These are phyloP conservation scores for Podabrus alpinus DNA, from an alignment of 2,888 invertebrate species.

Conservation along the genomic window DNA sequence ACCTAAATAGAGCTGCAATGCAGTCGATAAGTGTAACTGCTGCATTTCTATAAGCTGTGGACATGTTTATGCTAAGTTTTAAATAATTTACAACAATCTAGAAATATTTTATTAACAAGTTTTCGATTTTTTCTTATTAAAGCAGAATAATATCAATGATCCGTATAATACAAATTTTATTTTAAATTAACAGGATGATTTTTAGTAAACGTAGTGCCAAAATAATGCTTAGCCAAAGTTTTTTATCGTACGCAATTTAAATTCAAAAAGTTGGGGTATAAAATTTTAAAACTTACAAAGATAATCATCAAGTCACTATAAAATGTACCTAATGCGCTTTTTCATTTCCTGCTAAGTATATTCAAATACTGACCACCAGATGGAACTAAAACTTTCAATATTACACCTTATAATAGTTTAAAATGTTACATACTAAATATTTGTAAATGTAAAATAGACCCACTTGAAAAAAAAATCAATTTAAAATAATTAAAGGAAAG, in stretches of 20 bases:
- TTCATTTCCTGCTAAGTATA: background rate
- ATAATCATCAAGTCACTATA: background rate
- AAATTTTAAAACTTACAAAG: background rate
- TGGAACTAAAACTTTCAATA: background rate
- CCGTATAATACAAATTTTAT: background rate
- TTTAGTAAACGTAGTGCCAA: background rate
- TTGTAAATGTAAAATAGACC: background rate
- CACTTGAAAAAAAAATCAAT: background rate
- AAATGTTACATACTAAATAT: background rate
- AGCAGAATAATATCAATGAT: background rate
- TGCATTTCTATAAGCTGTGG: conserved; percentile 28
- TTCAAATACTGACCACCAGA: background rate
- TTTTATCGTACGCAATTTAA: background rate
- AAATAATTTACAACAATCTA: conserved; percentile 20
- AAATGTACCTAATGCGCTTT: background rate
- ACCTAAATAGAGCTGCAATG: conserved; percentile 28
- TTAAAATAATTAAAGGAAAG: background rate
- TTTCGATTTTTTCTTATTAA: background rate
- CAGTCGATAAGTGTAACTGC: conserved; percentile 11
- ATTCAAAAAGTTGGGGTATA: background rate
- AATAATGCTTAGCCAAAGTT: background rate
- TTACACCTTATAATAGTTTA: background rate
- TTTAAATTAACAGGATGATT: background rate
- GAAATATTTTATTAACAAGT: conserved; percentile 3
- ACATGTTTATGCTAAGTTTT: conserved; percentile 17